A percentile compares a stretch with the other conserved stretches of the same genome.
Evolutionary conservation across 2,113 vertebrate species (phyloP).

Genomic region (Gobius niger): DNA sequence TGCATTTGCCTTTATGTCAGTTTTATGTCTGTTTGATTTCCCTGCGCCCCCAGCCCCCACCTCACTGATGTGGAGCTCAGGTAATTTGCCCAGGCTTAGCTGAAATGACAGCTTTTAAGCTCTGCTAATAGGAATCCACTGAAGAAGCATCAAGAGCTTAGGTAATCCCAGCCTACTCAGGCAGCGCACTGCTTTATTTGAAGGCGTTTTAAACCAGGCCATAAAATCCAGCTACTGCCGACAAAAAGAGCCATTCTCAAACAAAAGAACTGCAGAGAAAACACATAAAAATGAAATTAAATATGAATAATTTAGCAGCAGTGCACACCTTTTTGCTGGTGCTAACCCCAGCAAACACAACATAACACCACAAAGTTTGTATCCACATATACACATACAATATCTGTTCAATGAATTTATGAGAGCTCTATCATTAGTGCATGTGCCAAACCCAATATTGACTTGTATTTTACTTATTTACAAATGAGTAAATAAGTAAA

Average conservation of each 20-base stretch:
- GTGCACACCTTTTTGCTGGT: slow-evolving; percentile 1
- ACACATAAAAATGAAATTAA: slow-evolving; percentile 11
- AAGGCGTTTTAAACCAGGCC: slow-evolving; percentile 24
- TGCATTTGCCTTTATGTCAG: slow-evolving; percentile 18
- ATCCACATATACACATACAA: not conserved
- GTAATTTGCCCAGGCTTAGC: slow-evolving; percentile 47
- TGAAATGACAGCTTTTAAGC: slow-evolving; percentile 59
- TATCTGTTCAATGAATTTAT: not conserved
- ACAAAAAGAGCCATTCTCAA: slow-evolving; percentile 9
- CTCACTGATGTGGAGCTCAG: slow-evolving; percentile 18
- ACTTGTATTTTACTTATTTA: not conserved
- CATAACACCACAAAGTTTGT: not conserved
- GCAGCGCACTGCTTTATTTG: slow-evolving; percentile 28
- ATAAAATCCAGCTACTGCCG: slow-evolving; percentile 16
- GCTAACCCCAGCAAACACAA: not conserved
- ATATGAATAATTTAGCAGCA: slow-evolving; percentile 11
- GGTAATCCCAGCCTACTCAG: slow-evolving; percentile 27
- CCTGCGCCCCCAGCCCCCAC: not conserved
- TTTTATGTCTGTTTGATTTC: slow-evolving; percentile 24
- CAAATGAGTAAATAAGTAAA: too few species aligned
- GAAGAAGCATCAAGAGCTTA: slow-evolving; percentile 59
- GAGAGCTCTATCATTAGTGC: not conserved
- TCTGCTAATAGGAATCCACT: slow-evolving; percentile 53
- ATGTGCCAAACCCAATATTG: not conserved
- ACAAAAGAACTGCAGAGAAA: slow-evolving; percentile 33